phyloP scores from a whole-genome alignment of 1,140 invertebrate genomes.

The Phortica variegata region DNA sequence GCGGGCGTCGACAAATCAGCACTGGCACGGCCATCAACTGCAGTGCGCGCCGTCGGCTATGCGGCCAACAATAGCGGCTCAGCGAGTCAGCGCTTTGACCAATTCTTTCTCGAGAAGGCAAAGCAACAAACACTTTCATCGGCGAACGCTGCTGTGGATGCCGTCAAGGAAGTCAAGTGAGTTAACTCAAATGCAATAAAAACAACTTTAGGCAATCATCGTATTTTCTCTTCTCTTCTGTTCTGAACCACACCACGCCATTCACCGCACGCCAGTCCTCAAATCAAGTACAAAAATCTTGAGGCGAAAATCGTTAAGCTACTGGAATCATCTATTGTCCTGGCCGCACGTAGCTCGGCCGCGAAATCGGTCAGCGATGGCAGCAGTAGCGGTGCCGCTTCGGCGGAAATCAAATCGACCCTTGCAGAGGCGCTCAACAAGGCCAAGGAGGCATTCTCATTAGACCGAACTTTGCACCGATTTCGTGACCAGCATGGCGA shows the following conservation, averaged over 20 bases:
- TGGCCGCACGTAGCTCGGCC: conserved; percentile 35
- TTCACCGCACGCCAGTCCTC: conserved; percentile 63
- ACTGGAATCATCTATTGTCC: conserved; percentile 80
- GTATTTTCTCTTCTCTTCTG: background rate
- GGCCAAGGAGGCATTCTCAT: conserved; percentile 93
- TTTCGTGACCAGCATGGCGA: conserved; percentile 87
- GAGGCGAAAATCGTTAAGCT: conserved; percentile 81
- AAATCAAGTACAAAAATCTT: conserved; percentile 80
- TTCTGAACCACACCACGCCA: too few relatives aligned
- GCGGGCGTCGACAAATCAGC: conserved; percentile 34
- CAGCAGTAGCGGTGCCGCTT: conserved; percentile 3
- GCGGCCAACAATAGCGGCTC: conserved; percentile 66
- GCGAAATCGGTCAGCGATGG: conserved; percentile 42
- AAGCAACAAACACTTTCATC: conserved; percentile 54
- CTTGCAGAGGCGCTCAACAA: conserved; percentile 72
- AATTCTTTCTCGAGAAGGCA: conserved; percentile 68
- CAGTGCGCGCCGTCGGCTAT: conserved; percentile 92
- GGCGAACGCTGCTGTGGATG: conserved; percentile 56
- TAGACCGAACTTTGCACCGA: conserved; percentile 85
- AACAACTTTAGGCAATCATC: conserved; percentile 39
- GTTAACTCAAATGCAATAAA: conserved; percentile 53
- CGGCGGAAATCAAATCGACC: conserved; percentile 25
- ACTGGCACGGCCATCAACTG: conserved; percentile 83
- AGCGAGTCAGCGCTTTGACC: conserved; percentile 71
- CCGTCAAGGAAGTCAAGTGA: conserved; percentile 68